Evolutionary conservation across 53 echinoderm and acorn worm genomes (phyloP), one percentile per base, ranked within the genome.

Genomic region (Actinopyga echinites): DNA sequence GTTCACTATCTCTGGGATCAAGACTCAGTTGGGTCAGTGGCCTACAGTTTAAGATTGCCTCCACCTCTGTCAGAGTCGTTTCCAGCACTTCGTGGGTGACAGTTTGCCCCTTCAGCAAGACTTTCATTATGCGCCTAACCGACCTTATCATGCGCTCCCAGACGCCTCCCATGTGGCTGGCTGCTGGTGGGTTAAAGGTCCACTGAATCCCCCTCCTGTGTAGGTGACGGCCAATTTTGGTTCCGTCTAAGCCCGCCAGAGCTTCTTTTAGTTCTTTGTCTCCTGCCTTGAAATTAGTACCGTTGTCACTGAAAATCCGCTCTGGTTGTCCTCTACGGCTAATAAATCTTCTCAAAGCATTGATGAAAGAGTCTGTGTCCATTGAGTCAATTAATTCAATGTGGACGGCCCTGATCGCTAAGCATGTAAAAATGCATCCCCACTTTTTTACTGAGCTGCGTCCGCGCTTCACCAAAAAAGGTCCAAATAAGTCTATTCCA

Each of bases 301-400:
- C 93, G n/a, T 92, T 92, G 65, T 92, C 93, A 33, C 84, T 83
- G 13, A 65, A 21, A 8, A 92, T 84, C 34, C 79, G 84, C 22
- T 86, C 86, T 29, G 89, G 92, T 5, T 30, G 68, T 0, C 92
- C 92, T 73, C 89, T 68, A 20, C 89, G 55, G 40, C 45, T 60
- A 43, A 79, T 64, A 38, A 92, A 92, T 32, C 92, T 38, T 66
- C 86, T 65, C 23, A 92, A 49, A 11, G 89, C 84, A 38, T 86
- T 86, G 10, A 92, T 53, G 58, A 93, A 93, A 7, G 90, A 86
- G 81, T 93, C 90, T 6, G 87, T 89, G 37, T 90, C 89, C 23
- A 93, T 40, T 4, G 86, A 75, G 29, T 83, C 54, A 8, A 73
- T 61, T 10, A 86, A 56, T 45, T 92, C 88, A 6, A 92, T 71